Percentiles rank a stretch among this genome's conserved stretches.
Evolutionary conservation across 2,888 invertebrate species (phyloP).

Genomic region (Notodonta dromedarius): DNA sequence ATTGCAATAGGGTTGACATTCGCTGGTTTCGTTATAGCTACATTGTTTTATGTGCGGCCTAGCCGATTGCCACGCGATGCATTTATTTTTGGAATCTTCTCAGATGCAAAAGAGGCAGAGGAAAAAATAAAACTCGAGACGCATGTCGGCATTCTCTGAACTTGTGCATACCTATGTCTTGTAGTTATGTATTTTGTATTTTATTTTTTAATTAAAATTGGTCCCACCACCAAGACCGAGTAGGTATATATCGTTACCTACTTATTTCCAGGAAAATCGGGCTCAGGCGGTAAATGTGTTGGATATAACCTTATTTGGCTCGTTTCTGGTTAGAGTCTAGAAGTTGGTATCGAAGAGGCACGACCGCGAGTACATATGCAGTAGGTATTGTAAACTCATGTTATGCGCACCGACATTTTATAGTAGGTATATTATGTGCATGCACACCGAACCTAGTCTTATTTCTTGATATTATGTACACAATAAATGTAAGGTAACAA

Average conservation of each 20-base stretch:
- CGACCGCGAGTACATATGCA: background rate
- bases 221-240: too few relatives aligned
- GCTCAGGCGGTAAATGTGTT: constrained; percentile 4
- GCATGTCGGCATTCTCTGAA: too few relatives aligned
- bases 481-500: background rate
- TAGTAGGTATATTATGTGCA: background rate
- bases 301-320: background rate
- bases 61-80: constrained; percentile 27
- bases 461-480: too few relatives aligned
- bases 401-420: background rate
- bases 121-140: constrained; percentile 13
- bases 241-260: background rate
- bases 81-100: constrained; percentile 31
- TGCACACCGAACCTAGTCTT: background rate
- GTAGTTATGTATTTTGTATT: too few relatives aligned
- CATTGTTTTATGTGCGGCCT: constrained; percentile 15
- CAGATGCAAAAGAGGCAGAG: constrained; percentile 18
- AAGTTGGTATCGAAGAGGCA: background rate
- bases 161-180: too few relatives aligned
- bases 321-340: constrained; percentile 10
- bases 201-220: too few relatives aligned
- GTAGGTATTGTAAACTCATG: background rate
- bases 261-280: background rate
- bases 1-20: constrained; percentile 17
- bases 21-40: constrained; percentile 18